A percentile compares a stretch with the other conserved stretches of the same genome.
These are phyloP conservation scores for Bedellia somnulentella DNA, from an alignment of 2,888 invertebrate species.

Conservation along the genomic window DNA sequence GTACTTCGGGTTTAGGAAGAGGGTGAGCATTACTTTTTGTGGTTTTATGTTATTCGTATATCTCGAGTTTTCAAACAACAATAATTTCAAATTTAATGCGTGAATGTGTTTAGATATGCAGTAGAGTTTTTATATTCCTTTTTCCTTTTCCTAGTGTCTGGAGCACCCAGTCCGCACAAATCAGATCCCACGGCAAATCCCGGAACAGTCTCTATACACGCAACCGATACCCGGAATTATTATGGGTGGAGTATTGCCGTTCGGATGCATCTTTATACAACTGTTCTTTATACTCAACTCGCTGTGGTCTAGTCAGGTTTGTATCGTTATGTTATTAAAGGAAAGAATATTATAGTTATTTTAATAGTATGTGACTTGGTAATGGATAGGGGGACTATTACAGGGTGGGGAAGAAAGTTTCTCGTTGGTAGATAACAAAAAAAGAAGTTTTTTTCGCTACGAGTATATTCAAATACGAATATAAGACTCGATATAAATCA, in stretches of 20 bases:
- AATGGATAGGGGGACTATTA: too few relatives aligned
- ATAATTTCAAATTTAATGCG: not conserved
- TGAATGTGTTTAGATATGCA: not conserved
- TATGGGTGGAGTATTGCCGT: slow-evolving; percentile 98
- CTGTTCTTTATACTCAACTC: slow-evolving; percentile 98
- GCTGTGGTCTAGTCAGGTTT: slow-evolving; percentile 84
- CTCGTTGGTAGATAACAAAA: too few relatives aligned
- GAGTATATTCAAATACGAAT: too few relatives aligned
- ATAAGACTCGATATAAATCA: too few relatives aligned
- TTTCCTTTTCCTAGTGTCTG: slow-evolving; percentile 77
- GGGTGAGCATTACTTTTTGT: slow-evolving; percentile 62
- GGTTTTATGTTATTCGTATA: not conserved
- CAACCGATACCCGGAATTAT: slow-evolving; percentile 92
- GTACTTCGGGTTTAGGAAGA: slow-evolving; percentile 96
- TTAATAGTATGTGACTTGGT: too few relatives aligned
- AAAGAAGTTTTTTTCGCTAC: too few relatives aligned
- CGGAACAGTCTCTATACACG: slow-evolving; percentile 98
- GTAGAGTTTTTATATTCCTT: not conserved
- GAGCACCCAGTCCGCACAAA: slow-evolving; percentile 98
- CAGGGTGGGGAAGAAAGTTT: too few relatives aligned
- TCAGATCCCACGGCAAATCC: slow-evolving; percentile 98
- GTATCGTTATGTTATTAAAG: too few relatives aligned
- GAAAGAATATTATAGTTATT: too few relatives aligned
- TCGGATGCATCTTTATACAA: slow-evolving; percentile 98
- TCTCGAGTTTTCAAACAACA: not conserved